Evolutionary conservation across 1,140 invertebrate genomes (phyloP).

Genomic region (Drosophila ananassae): DNA sequence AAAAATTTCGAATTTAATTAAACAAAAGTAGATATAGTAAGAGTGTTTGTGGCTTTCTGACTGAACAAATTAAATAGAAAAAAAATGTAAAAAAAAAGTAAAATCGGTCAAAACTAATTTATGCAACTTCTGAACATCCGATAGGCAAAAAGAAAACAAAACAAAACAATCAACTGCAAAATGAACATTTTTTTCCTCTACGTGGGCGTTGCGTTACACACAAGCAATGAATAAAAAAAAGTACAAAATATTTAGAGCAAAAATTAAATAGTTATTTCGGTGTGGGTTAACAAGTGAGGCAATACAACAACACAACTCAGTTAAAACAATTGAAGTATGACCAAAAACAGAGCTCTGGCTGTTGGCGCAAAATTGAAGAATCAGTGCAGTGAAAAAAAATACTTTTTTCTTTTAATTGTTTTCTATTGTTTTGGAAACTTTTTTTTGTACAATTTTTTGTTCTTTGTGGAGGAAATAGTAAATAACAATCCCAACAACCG

Average conservation of each 20-base stretch:
- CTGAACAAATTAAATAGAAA: conserved; percentile 32
- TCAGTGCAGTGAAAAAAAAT: conserved; percentile 13
- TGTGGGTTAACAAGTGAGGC: conserved; percentile 57
- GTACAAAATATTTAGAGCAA: conserved; percentile 71
- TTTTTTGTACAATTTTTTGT: neutral
- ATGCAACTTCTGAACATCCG: conserved; percentile 65
- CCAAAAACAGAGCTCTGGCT: conserved; percentile 44
- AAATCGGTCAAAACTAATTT: conserved; percentile 65
- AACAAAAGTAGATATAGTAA: conserved; percentile 14
- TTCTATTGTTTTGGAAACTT: neutral
- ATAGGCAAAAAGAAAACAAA: conserved; percentile 19
- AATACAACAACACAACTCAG: conserved; percentile 37
- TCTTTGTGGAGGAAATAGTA: neutral
- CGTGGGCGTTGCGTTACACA: conserved; percentile 60
- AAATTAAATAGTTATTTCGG: conserved; percentile 53
- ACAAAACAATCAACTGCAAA: conserved; percentile 32
- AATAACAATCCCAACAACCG: conserved; percentile 41
- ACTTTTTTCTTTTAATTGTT: neutral
- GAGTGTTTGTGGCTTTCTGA: conserved; percentile 18
- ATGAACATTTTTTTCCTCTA: conserved; percentile 46
- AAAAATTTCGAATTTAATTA: conserved; percentile 62
- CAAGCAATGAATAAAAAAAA: conserved; percentile 51
- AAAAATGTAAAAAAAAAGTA: conserved; percentile 26
- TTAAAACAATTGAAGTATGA: conserved; percentile 76
- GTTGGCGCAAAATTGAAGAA: conserved; percentile 11